Conservation (phyloP, 1,140 invertebrate species). For the Lordiphosa clarofinis region DNA sequence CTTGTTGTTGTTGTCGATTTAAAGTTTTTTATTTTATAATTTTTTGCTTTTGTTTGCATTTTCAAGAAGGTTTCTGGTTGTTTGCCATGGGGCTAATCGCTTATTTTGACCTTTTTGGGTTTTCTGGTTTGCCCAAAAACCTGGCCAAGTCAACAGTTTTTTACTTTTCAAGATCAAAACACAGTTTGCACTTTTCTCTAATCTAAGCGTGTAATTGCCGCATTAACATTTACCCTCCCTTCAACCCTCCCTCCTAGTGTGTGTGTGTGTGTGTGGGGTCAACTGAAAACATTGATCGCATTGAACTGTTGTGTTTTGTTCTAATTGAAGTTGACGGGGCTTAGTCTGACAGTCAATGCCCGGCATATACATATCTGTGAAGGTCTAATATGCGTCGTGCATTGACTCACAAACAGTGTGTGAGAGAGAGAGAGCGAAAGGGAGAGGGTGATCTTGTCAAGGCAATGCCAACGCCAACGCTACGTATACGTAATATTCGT, state of each 20-base stretch:
- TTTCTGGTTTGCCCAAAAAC: not conserved
- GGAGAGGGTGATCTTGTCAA: conserved; percentile 1
- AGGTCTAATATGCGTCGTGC: conserved; percentile 54
- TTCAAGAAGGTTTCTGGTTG: conserved; percentile 11
- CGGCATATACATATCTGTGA: conserved; percentile 16
- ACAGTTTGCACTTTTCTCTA: conserved; percentile 3
- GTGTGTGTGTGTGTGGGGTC: conserved; percentile 1
- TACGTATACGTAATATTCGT: conserved; percentile 41
- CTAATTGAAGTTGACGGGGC: conserved; percentile 63
- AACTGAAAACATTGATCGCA: conserved; percentile 22
- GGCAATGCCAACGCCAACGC: conserved; percentile 9
- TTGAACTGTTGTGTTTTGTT: conserved; percentile 56
- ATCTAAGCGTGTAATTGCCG: not conserved
- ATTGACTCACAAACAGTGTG: conserved; percentile 43
- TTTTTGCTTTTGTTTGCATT: no score
- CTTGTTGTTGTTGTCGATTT: no score
- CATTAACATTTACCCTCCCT: no score
- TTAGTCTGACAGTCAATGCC: conserved; percentile 33
- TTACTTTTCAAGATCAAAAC: conserved; percentile 29
- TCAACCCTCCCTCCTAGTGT: not conserved
- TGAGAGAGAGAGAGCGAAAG: not conserved
- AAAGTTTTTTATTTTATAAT: no score
- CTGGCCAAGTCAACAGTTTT: conserved; percentile 8
- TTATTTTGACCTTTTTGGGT: conserved; percentile 48
- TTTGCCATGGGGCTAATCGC: conserved; percentile 32